Evolutionary conservation across 2,888 invertebrate species (phyloP).

Genomic region (Morinoia aosen): DNA sequence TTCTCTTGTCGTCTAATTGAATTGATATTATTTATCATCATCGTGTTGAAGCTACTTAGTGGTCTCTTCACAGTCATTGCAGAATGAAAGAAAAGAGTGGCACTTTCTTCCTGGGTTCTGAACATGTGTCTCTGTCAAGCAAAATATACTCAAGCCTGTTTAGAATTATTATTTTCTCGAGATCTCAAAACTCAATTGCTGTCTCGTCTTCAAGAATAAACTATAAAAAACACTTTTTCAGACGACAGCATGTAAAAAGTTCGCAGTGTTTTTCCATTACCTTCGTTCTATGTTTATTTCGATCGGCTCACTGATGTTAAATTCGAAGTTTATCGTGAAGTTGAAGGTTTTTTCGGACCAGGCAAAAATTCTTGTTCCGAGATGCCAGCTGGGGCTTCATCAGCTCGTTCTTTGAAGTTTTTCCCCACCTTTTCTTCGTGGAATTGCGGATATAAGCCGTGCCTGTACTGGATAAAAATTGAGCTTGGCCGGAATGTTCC

Average conservation of each 20-base stretch:
- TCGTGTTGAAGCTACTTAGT: no score
- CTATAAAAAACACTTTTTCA: background rate
- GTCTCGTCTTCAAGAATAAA: background rate
- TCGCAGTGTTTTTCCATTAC: background rate
- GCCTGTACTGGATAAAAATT: background rate
- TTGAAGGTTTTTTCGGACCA: background rate
- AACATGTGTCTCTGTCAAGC: background rate
- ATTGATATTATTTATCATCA: no score
- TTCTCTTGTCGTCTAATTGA: no score
- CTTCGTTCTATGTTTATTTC: background rate
- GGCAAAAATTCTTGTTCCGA: background rate
- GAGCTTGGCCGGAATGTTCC: background rate
- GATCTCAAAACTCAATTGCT: background rate
- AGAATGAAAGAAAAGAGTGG: background rate
- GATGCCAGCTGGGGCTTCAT: background rate
- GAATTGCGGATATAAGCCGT: background rate
- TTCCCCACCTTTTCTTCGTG: background rate
- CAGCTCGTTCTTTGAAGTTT: background rate
- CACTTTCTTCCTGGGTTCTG: background rate
- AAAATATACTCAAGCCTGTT: background rate
- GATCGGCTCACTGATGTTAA: background rate
- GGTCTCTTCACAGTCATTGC: no score
- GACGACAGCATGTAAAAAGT: background rate
- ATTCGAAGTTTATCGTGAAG: background rate
- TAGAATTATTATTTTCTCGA: background rate